These are phyloP conservation scores for Eulemur macaco DNA, from an alignment of 2,113 vertebrate genomes.

Conservation along the genomic window DNA sequence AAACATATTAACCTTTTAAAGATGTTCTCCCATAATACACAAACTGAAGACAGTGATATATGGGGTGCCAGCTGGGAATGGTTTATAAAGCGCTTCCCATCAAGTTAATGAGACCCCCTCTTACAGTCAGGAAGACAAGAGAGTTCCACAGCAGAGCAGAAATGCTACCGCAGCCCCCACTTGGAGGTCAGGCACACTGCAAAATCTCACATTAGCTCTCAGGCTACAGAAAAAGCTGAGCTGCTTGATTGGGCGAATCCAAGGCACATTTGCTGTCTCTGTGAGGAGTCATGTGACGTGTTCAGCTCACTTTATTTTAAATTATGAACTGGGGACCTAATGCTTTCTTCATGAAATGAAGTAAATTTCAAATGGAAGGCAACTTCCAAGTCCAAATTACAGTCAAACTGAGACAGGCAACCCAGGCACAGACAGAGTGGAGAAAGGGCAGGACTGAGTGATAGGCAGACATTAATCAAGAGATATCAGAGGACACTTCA, in stretches of 20 bases:
- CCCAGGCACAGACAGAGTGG: not conserved
- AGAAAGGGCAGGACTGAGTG: not conserved
- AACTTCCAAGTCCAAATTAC: not conserved
- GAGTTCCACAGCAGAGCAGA: not conserved
- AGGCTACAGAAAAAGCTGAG: not conserved
- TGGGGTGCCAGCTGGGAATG: fast-evolving
- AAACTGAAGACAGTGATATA: not conserved
- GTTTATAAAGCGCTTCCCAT: not conserved
- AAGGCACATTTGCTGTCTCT: not conserved
- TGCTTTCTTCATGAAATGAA: not conserved
- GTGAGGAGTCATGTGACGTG: not conserved
- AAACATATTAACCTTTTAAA: not conserved
- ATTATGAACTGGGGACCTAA: not conserved
- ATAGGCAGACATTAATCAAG: not conserved
- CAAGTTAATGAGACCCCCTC: not conserved
- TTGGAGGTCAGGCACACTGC: not conserved
- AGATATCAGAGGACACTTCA: too few relatives aligned
- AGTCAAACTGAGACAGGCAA: not conserved
- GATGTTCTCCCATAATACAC: not conserved
- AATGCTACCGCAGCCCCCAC: fast-evolving
- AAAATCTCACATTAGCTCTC: not conserved
- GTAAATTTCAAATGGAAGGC: not conserved
- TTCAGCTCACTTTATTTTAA: not conserved
- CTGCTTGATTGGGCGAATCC: not conserved
- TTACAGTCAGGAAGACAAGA: not conserved